phyloP scores from a whole-genome alignment of 2,113 vertebrate genomes.

The Pygoscelis adeliae region DNA sequence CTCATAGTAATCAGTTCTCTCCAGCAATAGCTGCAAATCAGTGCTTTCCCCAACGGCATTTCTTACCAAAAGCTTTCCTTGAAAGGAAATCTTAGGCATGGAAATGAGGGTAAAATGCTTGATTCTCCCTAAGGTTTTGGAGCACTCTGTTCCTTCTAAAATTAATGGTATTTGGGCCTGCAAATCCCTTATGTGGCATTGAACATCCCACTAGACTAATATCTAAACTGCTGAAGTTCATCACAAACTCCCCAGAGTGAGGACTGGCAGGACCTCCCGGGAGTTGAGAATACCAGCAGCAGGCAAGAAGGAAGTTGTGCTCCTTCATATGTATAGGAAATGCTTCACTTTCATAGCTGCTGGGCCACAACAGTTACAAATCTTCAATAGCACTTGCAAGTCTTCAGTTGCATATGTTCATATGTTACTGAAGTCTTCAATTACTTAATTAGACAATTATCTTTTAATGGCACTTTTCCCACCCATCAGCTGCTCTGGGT shows the following conservation, averaged over 20 bases:
- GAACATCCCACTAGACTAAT: neutral
- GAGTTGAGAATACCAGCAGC: neutral
- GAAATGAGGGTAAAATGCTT: neutral
- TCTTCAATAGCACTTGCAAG: too few species aligned
- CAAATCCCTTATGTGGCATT: neutral
- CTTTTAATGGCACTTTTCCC: too few species aligned
- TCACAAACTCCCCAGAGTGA: rapidly evolving
- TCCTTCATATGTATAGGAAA: too few species aligned
- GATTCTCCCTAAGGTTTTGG: neutral
- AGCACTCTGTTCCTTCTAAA: neutral
- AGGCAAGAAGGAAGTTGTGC: neutral
- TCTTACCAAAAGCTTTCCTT: neutral
- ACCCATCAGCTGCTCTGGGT: too few species aligned
- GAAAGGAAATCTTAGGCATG: neutral
- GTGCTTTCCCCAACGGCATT: neutral
- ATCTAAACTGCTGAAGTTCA: neutral
- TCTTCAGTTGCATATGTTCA: too few species aligned
- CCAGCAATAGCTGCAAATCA: neutral
- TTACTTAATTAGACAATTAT: too few species aligned
- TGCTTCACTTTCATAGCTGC: too few species aligned
- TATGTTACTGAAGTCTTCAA: too few species aligned
- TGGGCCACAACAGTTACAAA: too few species aligned
- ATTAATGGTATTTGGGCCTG: neutral
- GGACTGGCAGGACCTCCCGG: neutral
- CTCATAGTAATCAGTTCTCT: neutral